These are phyloP conservation scores for Formica aserva DNA, from an alignment of 2,888 invertebrate species.

Conservation along the genomic window DNA sequence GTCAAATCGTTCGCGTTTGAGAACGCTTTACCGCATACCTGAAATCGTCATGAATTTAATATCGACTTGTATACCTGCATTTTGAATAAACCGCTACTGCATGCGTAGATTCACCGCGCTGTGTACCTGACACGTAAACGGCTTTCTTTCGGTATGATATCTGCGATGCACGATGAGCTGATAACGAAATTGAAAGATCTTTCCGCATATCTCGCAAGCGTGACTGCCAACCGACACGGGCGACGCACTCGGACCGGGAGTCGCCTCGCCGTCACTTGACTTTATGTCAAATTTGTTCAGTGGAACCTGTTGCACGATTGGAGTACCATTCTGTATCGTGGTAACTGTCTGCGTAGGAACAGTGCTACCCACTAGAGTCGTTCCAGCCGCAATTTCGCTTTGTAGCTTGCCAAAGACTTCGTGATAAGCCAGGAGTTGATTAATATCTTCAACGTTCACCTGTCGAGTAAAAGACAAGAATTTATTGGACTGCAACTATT, in stretches of 20 bases:
- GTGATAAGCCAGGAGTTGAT: slow-evolving; percentile 94
- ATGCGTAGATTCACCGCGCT: neutral
- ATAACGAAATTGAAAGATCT: slow-evolving; percentile 95
- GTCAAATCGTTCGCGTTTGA: slow-evolving; percentile 92
- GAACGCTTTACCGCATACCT: slow-evolving; percentile 94
- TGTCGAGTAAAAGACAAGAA: slow-evolving; percentile 58
- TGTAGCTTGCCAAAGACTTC: slow-evolving; percentile 93
- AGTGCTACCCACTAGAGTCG: slow-evolving; percentile 83
- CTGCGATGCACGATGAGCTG: slow-evolving; percentile 95
- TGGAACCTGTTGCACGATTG: slow-evolving; percentile 84
- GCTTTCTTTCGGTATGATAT: slow-evolving; percentile 94
- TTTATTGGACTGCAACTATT: neutral
- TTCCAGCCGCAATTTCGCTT: slow-evolving; percentile 87
- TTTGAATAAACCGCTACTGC: neutral
- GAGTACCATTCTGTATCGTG: slow-evolving; percentile 84
- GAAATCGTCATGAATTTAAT: slow-evolving; percentile 67
- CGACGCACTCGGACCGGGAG: slow-evolving; percentile 87
- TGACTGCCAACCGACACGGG: slow-evolving; percentile 89
- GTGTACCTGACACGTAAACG: slow-evolving; percentile 90
- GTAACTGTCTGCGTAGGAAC: slow-evolving; percentile 85
- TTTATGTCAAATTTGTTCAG: slow-evolving; percentile 85
- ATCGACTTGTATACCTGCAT: neutral
- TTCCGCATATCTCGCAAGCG: slow-evolving; percentile 94
- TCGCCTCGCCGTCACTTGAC: slow-evolving; percentile 83
- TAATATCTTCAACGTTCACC: slow-evolving; percentile 93